Conservation (phyloP, 2,888 invertebrate species). For the Smittia aterrima region DNA sequence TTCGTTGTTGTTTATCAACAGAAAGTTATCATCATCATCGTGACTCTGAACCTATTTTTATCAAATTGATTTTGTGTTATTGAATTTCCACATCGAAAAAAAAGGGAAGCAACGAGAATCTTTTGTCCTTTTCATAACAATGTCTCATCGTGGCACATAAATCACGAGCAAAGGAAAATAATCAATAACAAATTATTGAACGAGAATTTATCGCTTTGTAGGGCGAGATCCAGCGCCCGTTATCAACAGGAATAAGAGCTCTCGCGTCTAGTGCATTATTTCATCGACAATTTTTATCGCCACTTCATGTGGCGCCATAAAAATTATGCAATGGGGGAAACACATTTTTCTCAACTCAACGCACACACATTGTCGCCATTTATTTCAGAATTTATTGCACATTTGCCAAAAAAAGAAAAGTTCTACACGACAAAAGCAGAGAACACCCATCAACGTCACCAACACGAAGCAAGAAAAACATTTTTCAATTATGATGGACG, state of each 20-base stretch:
- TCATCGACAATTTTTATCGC: not conserved
- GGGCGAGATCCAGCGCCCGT: not conserved
- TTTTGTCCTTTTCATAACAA: too few species aligned
- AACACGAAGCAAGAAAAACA: not conserved
- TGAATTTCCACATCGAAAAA: too few species aligned
- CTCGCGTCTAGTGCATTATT: not conserved
- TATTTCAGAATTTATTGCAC: slow-evolving; percentile 7
- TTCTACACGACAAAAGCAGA: not conserved
- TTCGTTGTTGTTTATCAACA: too few species aligned
- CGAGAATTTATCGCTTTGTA: not conserved
- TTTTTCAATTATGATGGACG: slow-evolving; percentile 6
- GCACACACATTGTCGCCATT: not conserved
- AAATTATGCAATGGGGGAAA: not conserved
- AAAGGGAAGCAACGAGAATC: too few species aligned
- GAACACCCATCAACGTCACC: not conserved
- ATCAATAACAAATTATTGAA: slow-evolving; percentile 19
- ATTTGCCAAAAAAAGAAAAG: not conserved
- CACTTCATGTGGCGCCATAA: slow-evolving; percentile 1
- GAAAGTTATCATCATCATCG: too few species aligned
- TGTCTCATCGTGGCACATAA: too few species aligned
- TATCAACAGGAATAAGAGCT: not conserved
- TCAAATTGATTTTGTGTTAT: too few species aligned
- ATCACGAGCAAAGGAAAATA: not conserved
- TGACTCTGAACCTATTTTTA: too few species aligned
- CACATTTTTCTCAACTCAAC: not conserved